Percentiles rank a stretch among this genome's conserved stretches.
Conservation (phyloP, 2,113 vertebrate genomes). For the Rhodinocichla rosea region DNA sequence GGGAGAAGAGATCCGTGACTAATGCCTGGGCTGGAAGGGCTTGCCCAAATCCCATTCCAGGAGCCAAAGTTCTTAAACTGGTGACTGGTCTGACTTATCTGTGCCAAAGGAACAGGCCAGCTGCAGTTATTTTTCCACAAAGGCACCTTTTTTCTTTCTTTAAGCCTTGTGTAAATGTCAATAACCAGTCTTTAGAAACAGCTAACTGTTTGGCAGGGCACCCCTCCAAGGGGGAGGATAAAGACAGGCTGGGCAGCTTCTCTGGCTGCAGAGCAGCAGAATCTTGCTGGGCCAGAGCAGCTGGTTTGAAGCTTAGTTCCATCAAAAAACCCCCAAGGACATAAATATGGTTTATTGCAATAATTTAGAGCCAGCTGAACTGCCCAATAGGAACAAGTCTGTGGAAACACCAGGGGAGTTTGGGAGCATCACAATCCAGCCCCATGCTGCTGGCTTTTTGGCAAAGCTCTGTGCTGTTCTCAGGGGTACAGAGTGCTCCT, state of each 20-base stretch:
- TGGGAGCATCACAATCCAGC: background rate
- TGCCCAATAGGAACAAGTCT: background rate
- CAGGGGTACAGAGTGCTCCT: background rate
- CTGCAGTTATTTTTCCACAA: constrained; percentile 41
- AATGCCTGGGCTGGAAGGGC: background rate
- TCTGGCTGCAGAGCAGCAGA: background rate
- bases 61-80: background rate
- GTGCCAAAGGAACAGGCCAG: constrained; percentile 7
- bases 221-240: constrained; percentile 5
- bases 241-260: background rate
- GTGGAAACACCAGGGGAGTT: background rate
- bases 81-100: constrained; percentile 28
- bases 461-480: background rate
- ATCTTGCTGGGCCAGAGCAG: background rate
- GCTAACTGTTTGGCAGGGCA: background rate
- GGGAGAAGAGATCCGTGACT: background rate
- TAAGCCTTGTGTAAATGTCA: constrained; percentile 23
- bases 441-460: background rate
- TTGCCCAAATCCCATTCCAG: background rate
- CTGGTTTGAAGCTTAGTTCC: background rate
- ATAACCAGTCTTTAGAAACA: background rate
- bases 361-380: background rate
- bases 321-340: background rate
- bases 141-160: constrained; percentile 2
- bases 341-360: background rate